Conservation (phyloP, 2,888 invertebrate species). For the Tetheella fluctuosa region DNA sequence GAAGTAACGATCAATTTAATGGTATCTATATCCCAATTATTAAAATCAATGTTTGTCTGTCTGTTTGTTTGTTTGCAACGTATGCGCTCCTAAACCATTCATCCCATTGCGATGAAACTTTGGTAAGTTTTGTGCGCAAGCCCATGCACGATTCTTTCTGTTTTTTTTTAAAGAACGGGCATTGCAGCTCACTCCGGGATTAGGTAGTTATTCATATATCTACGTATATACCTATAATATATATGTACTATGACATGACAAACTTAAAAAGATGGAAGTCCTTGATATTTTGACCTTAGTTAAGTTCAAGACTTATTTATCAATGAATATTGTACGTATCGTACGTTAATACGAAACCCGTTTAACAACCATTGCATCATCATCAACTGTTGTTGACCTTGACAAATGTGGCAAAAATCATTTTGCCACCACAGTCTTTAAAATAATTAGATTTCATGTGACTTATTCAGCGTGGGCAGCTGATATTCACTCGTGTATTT, state of each 20-base stretch:
- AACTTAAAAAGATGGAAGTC: not conserved
- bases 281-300: conserved; percentile 39
- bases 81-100: too few species aligned
- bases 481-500: conserved; percentile 23
- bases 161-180: too few species aligned
- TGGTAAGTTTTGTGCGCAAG: too few species aligned
- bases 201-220: too few species aligned
- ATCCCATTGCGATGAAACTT: too few species aligned
- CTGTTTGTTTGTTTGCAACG: too few species aligned
- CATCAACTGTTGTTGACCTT: conserved; percentile 67
- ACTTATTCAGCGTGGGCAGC: conserved; percentile 32
- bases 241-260: not conserved
- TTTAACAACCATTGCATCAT: conserved; percentile 69
- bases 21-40: too few species aligned
- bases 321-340: conserved; percentile 55
- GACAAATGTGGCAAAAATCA: conserved; percentile 46
- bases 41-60: too few species aligned
- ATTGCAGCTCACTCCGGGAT: too few species aligned
- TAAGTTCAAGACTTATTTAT: conserved; percentile 54
- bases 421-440: conserved; percentile 12
- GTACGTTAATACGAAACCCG: conserved; percentile 64
- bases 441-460: conserved; percentile 13
- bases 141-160: too few species aligned
- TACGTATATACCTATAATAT: too few species aligned
- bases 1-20: too few species aligned